These are phyloP conservation scores for Plusia festucae DNA, from an alignment of 2,888 invertebrate species.

Conservation along the genomic window DNA sequence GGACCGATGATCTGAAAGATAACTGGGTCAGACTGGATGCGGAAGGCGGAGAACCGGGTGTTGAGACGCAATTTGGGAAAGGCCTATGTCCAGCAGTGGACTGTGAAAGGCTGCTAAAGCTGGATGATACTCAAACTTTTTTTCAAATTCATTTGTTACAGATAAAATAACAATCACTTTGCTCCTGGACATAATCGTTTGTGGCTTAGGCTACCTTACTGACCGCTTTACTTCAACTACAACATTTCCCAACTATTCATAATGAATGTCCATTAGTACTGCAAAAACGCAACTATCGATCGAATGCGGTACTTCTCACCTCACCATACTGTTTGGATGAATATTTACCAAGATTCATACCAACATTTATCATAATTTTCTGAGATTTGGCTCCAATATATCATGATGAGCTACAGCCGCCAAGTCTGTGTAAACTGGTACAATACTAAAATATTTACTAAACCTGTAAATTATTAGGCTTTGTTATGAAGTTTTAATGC, in stretches of 20 bases:
- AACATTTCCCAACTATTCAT: background rate
- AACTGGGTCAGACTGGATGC: no score
- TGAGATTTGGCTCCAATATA: constrained; percentile 4
- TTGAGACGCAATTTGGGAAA: no score
- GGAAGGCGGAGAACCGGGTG: no score
- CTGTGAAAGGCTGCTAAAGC: no score
- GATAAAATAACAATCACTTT: no score
- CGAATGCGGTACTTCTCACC: background rate
- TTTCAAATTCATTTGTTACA: no score
- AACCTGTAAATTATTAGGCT: constrained; percentile 17
- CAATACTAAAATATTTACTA: constrained; percentile 9
- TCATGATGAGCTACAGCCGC: constrained; percentile 1
- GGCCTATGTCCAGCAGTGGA: no score
- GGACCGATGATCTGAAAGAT: no score
- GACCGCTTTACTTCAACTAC: no score
- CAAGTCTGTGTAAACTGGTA: background rate
- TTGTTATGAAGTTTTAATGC: background rate
- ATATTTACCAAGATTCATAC: background rate
- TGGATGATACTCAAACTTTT: no score
- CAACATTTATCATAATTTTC: background rate
- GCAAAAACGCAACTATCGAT: background rate
- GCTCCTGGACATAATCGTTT: no score
- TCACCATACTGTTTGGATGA: background rate
- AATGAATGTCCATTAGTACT: background rate
- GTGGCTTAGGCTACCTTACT: no score